These are phyloP conservation scores for Struthio camelus DNA, from an alignment of 2,113 vertebrate genomes.

Conservation along the genomic window DNA sequence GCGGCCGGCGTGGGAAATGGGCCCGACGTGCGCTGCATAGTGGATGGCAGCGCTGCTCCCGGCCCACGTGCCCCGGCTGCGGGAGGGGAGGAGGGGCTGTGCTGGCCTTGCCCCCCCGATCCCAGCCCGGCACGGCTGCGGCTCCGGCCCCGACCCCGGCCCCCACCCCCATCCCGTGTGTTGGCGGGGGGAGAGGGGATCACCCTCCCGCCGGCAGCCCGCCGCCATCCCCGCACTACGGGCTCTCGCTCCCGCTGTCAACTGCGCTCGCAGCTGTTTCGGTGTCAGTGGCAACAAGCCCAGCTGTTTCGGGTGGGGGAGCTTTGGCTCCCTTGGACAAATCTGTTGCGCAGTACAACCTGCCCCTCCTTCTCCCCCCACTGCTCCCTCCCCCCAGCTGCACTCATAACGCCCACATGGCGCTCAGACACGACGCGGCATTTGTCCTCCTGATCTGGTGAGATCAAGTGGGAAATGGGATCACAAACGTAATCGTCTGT, in stretches of 20 bases:
- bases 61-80: background rate
- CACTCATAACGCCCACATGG: background rate
- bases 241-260: background rate
- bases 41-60: conserved; percentile 19
- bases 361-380: background rate
- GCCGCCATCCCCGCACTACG: background rate
- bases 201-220: background rate
- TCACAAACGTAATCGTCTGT: conserved; percentile 64
- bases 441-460: conserved; percentile 37
- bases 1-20: conserved; percentile 80
- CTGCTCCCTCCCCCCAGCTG: background rate
- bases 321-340: background rate
- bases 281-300: background rate
- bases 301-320: conserved; percentile 36
- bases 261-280: background rate
- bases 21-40: conserved; percentile 77
- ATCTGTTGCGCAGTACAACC: conserved; percentile 39
- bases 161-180: background rate
- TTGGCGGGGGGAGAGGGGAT: too few species aligned
- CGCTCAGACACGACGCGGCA: background rate
- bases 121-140: background rate
- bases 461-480: conserved; percentile 63
- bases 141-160: too few species aligned
- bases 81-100: background rate
- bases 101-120: background rate